Conservation (phyloP, 2,797 vertebrate genomes). For the Lacerta viridis region DNA sequence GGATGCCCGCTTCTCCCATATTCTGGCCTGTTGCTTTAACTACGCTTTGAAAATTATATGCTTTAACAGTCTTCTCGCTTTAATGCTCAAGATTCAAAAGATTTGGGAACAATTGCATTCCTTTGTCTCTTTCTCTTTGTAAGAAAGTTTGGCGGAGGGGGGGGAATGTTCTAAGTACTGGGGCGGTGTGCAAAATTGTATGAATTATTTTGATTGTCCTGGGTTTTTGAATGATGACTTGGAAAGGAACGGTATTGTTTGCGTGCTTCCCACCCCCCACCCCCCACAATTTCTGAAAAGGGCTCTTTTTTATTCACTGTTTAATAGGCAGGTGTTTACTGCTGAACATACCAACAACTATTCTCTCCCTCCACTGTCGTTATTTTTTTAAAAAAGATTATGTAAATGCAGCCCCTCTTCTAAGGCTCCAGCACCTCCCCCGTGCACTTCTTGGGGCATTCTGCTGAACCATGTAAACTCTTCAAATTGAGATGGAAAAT, state of each 20-base stretch:
- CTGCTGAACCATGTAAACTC: constrained; percentile 32
- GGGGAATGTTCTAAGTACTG: neutral
- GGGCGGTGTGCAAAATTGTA: neutral
- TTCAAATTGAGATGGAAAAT: constrained; percentile 16
- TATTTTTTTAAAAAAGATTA: neutral
- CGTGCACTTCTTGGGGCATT: neutral
- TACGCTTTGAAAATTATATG: neutral
- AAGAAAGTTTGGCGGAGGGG: neutral
- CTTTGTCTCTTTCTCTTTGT: neutral
- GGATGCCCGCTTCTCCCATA: too few relatives aligned
- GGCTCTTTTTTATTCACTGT: neutral
- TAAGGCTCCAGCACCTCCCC: neutral
- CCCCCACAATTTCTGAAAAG: neutral
- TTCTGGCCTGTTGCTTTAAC: neutral
- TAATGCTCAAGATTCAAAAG: neutral
- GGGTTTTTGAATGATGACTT: constrained; percentile 1
- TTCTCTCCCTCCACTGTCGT: too few relatives aligned
- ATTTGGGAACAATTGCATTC: neutral
- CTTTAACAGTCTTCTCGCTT: too few relatives aligned
- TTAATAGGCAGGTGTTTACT: constrained; percentile 19
- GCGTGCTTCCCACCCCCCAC: neutral
- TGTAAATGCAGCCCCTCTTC: constrained; percentile 33
- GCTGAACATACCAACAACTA: neutral
- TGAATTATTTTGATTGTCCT: constrained; percentile 5
- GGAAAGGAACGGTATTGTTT: neutral